These are phyloP conservation scores for Laupala kohalensis DNA, from an alignment of 1,140 invertebrate species.

Conservation along the genomic window DNA sequence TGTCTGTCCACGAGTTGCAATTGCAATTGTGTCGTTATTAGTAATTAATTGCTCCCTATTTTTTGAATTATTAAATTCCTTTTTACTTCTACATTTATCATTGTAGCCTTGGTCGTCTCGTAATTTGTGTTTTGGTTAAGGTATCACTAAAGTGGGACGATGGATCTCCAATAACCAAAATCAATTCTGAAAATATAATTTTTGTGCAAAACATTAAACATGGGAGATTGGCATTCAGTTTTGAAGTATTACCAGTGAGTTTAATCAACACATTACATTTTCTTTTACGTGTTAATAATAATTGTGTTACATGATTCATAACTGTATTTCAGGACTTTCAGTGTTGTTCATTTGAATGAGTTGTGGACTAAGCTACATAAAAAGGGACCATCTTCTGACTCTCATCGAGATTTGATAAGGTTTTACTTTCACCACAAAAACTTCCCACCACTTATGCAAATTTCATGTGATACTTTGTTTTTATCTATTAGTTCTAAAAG, in stretches of 20 bases:
- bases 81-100: too few relatives aligned
- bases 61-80: too few relatives aligned
- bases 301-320: background rate
- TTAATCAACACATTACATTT: background rate
- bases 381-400: conserved; percentile 12
- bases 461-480: conserved; percentile 14
- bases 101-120: too few relatives aligned
- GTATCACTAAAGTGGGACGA: too few relatives aligned
- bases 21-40: too few relatives aligned
- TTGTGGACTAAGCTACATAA: conserved; percentile 14
- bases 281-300: background rate
- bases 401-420: conserved; percentile 12
- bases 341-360: conserved; percentile 9
- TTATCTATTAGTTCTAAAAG: conserved; percentile 5
- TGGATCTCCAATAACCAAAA: too few relatives aligned
- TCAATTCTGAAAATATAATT: too few relatives aligned
- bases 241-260: background rate
- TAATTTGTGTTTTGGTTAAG: too few relatives aligned
- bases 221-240: background rate
- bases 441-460: conserved; percentile 14
- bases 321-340: conserved; percentile 13
- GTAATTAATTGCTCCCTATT: too few relatives aligned
- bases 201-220: too few relatives aligned
- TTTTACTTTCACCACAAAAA: conserved; percentile 16
- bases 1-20: too few relatives aligned